These are phyloP conservation scores for Yponomeuta malinellus DNA, from an alignment of 2,888 invertebrate species.

Conservation along the genomic window DNA sequence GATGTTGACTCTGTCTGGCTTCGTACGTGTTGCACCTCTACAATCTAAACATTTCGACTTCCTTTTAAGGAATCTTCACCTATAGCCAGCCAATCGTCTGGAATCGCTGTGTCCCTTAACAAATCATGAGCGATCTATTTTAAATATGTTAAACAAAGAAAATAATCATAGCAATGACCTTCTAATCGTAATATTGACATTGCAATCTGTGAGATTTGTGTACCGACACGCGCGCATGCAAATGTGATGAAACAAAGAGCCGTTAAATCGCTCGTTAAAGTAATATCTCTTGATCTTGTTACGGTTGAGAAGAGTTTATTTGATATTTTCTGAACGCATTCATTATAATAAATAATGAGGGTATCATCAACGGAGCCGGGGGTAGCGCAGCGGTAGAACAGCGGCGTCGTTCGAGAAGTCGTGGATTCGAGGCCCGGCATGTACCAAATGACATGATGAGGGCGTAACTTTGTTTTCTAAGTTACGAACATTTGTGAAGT, in stretches of 20 bases:
- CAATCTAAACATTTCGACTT: not conserved
- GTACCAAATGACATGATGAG: not conserved
- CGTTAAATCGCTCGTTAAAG: slow-evolving; percentile 42
- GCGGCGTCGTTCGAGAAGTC: too few relatives aligned
- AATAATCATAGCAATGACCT: not conserved
- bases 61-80: not conserved
- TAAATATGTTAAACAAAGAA: not conserved
- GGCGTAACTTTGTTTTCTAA: not conserved
- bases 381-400: too few relatives aligned
- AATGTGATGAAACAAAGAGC: slow-evolving; percentile 46
- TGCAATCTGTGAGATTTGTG: not conserved
- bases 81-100: not conserved
- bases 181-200: not conserved
- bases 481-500: too few relatives aligned
- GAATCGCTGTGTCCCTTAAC: not conserved
- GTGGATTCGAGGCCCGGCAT: too few relatives aligned
- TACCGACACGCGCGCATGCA: slow-evolving; percentile 39
- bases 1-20: slow-evolving; percentile 59
- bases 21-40: slow-evolving; percentile 1
- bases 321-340: slow-evolving; percentile 27
- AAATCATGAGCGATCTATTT: not conserved
- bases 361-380: slow-evolving; percentile 14
- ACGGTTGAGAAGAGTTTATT: slow-evolving; percentile 32
- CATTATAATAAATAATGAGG: slow-evolving; percentile 17
- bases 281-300: slow-evolving; percentile 41